A percentile compares a stretch with the other conserved stretches of the same genome.
Conservation (phyloP, 53 echinoderm and acorn worm species). For the Arbacia lixula region DNA sequence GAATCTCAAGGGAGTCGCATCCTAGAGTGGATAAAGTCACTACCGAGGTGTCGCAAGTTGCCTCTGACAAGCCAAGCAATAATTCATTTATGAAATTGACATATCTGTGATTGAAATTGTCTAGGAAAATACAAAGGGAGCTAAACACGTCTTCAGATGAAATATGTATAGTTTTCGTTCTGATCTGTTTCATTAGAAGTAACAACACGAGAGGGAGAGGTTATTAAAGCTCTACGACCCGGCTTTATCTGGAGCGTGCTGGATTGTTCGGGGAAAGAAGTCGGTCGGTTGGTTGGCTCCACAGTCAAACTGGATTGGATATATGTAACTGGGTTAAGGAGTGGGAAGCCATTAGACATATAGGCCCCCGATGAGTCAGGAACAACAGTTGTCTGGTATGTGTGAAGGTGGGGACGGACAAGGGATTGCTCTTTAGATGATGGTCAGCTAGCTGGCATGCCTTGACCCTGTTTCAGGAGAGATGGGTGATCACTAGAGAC, state of each 20-base stretch:
- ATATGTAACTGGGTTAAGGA: conserved; percentile 1
- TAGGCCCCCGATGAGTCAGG: neutral
- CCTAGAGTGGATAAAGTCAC: neutral
- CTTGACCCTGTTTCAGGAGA: too few species aligned
- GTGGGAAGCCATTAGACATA: neutral
- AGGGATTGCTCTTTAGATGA: too few species aligned
- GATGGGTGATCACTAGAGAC: too few species aligned
- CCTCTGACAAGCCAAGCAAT: neutral
- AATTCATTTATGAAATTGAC: conserved; percentile 15
- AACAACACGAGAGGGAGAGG: neutral
- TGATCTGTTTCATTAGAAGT: too few species aligned
- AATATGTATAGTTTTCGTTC: too few species aligned
- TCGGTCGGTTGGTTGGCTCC: too few species aligned
- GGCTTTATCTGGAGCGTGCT: conserved; percentile 14
- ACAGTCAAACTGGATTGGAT: too few species aligned
- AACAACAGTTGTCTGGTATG: conserved; percentile 18
- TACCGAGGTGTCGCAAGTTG: neutral
- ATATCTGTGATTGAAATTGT: neutral
- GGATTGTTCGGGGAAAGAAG: neutral
- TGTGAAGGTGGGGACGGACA: conserved; percentile 24
- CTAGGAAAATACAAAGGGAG: neutral
- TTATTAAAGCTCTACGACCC: neutral
- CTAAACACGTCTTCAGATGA: conserved; percentile 3
- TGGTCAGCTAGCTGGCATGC: too few species aligned
- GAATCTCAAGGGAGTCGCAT: neutral